Conservation (phyloP, 92 coral and sea anemone genomes). For the Pocillopora meandrina region DNA sequence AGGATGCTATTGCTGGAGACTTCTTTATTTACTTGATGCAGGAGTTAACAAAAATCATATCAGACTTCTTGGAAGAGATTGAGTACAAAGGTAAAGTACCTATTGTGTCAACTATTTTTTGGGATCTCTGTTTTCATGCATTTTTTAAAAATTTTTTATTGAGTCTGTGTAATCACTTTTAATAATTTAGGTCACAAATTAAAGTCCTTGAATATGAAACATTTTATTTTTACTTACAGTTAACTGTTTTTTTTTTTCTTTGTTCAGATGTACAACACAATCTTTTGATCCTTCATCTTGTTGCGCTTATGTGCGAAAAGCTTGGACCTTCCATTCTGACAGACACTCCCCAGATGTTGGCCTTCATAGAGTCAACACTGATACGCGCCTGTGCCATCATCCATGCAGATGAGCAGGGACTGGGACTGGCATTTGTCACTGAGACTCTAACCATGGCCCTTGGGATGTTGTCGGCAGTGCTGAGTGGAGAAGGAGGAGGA, state of each 20-base stretch:
- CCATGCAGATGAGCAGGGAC: constrained; percentile 46
- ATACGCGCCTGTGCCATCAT: constrained; percentile 68
- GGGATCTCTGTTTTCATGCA: not conserved
- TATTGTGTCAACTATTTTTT: not conserved
- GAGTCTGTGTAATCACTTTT: too few species aligned
- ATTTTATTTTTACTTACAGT: not conserved
- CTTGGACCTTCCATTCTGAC: constrained; percentile 89
- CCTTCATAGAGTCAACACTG: constrained; percentile 79
- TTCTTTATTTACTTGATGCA: constrained; percentile 83
- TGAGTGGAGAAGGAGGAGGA: constrained; percentile 88
- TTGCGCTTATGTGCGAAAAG: constrained; percentile 95
- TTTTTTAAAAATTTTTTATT: not conserved
- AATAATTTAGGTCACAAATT: too few species aligned
- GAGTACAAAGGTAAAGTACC: not conserved
- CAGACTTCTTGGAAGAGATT: constrained; percentile 28
- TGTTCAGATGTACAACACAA: constrained; percentile 38
- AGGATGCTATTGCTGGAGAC: constrained; percentile 74
- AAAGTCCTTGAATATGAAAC: too few species aligned
- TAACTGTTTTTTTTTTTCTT: not conserved
- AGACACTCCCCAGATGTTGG: constrained; percentile 77
- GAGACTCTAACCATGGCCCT: constrained; percentile 93
- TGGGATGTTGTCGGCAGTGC: constrained; percentile 91
- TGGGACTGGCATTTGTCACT: constrained; percentile 60
- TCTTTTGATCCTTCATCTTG: constrained; percentile 76
- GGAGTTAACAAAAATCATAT: constrained; percentile 69